phyloP scores from a whole-genome alignment of 2,113 vertebrate genomes.

The Dasyornis broadbenti region DNA sequence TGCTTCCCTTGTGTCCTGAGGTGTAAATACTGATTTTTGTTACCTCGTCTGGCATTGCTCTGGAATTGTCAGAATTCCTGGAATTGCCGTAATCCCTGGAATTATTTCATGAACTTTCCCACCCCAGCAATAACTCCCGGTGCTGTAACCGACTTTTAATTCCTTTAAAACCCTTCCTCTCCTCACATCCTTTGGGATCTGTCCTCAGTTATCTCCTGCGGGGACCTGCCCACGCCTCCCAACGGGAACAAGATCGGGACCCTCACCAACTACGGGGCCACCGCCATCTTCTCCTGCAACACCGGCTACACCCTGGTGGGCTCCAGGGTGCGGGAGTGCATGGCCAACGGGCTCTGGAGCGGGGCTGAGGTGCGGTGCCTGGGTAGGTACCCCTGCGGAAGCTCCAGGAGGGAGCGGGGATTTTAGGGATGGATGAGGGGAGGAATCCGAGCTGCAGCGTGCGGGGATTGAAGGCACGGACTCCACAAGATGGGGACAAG shows the following conservation, averaged over 20 bases:
- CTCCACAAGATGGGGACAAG: no score
- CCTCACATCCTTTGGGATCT: background rate
- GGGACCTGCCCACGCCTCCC: constrained; percentile 87
- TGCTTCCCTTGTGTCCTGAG: background rate
- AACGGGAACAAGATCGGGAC: constrained; percentile 97
- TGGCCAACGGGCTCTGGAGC: constrained; percentile 97
- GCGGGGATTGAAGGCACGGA: no score
- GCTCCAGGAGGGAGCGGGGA: rapidly evolving
- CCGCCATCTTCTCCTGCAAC: constrained; percentile 97
- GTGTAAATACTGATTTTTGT: background rate
- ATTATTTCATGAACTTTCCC: background rate
- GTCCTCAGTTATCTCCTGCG: constrained; percentile 91
- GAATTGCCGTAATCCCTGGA: background rate
- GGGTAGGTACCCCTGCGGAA: constrained; percentile 68
- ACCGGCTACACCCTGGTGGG: constrained; percentile 94
- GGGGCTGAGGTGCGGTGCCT: constrained; percentile 90
- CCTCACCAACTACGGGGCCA: constrained; percentile 86
- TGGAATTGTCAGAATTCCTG: background rate
- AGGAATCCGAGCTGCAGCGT: rapidly evolving
- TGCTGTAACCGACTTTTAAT: rapidly evolving
- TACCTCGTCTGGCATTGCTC: rapidly evolving
- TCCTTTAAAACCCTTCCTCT: rapidly evolving
- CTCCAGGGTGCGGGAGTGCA: constrained; percentile 91
- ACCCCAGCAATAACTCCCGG: rapidly evolving
- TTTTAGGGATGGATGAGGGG: rapidly evolving